Percentiles rank a stretch among this genome's conserved stretches.
Evolutionary conservation across 2,888 invertebrate species (phyloP).

Genomic region (Plebejus anna): DNA sequence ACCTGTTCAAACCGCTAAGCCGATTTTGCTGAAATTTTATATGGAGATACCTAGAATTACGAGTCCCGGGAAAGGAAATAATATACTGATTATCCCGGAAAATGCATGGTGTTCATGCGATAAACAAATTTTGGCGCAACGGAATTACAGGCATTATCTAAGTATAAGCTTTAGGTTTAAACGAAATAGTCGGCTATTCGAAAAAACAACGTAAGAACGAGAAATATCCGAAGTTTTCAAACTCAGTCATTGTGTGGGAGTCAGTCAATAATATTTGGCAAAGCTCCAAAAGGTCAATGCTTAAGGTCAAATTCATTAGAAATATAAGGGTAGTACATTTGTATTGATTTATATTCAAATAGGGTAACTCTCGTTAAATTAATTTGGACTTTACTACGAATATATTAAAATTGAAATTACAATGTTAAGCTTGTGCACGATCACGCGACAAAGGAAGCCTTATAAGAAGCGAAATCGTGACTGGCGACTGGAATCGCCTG

Average conservation of each 20-base stretch:
- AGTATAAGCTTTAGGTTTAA: no score
- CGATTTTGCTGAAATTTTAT: no score
- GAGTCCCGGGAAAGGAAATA: no score
- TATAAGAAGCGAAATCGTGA: neutral
- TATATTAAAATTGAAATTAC: constrained; percentile 6
- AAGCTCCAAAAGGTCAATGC: constrained; percentile 3
- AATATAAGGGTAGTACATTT: neutral
- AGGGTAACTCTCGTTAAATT: neutral
- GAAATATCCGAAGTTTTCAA: neutral
- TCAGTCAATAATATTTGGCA: constrained; percentile 4
- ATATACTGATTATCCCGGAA: no score
- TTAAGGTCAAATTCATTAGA: constrained; percentile 10
- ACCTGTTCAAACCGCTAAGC: no score
- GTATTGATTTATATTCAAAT: constrained; percentile 1
- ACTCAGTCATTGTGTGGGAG: neutral
- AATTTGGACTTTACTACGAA: neutral
- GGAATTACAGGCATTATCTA: no score
- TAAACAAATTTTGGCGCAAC: no score
- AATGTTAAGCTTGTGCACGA: neutral
- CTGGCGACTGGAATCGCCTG: neutral
- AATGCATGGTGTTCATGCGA: no score
- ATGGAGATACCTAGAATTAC: no score
- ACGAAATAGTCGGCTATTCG: neutral
- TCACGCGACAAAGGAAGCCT: constrained; percentile 4
- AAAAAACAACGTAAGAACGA: neutral